Conservation (phyloP, 2,113 vertebrate species). For the Sciurus niger region DNA sequence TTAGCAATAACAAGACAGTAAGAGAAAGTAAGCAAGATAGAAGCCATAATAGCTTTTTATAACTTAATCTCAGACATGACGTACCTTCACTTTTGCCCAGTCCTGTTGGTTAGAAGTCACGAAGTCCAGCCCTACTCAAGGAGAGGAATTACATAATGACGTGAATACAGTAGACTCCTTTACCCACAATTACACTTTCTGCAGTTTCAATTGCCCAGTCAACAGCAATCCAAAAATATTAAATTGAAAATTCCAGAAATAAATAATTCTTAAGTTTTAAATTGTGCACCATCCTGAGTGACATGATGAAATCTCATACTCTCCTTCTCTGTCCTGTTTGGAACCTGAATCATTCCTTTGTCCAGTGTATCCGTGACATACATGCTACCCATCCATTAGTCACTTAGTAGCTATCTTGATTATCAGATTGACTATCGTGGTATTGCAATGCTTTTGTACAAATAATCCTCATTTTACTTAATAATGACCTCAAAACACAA, state of each 20-base stretch:
- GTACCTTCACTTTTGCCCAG: not conserved
- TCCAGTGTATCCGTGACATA: not conserved
- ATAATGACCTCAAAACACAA: not conserved
- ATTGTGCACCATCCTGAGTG: not conserved
- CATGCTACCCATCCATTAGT: too few species aligned
- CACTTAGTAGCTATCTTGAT: not conserved
- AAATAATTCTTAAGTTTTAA: not conserved
- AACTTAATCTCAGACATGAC: not conserved
- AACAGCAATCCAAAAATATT: not conserved
- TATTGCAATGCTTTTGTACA: too few species aligned
- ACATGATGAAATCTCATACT: not conserved
- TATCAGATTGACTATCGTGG: too few species aligned
- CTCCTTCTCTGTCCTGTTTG: not conserved
- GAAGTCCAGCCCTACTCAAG: not conserved
- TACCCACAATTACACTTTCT: too few species aligned
- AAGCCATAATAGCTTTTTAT: not conserved
- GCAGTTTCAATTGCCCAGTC: too few species aligned
- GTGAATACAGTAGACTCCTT: not conserved
- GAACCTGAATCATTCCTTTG: not conserved
- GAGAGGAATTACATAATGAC: not conserved
- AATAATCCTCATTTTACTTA: too few species aligned
- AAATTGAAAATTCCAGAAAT: not conserved
- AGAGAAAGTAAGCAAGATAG: not conserved
- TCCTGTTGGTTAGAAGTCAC: not conserved
- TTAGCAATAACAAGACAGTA: not conserved